Base-by-base conservation (phyloP, 2,888 invertebrate genomes). In the Coleophora flavipennella region DNA sequence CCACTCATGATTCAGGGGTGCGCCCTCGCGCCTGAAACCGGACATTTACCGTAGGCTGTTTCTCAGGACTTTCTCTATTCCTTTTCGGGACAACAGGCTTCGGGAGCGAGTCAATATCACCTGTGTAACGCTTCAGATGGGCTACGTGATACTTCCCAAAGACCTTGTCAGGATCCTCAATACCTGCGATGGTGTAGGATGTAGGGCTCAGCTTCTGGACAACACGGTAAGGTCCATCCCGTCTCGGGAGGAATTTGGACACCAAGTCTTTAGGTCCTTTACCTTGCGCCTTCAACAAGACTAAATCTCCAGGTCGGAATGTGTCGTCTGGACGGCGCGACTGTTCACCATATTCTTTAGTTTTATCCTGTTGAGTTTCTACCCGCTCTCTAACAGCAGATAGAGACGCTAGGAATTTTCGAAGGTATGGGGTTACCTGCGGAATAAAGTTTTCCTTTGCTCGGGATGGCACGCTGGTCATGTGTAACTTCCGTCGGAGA, bases 161-260 rank as follows among this genome's bases (percentile, higher is more conserved):
- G 11, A 13, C 13, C 13, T 32, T 13, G 8, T 13, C 13, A 9
- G 32, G 32, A 8, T 32, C 13, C 8, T 32, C 32, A 11, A 8
- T 11, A 3, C 13, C n/a, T 8, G 25, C 13, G 3, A 41, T 13
- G 1, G 33, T 2, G 9, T 34, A 41, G 8, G 41, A 32, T 8
- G 41, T 44, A 1, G 41, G 41, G 13, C 37, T 41, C 3, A 39
- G 41, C 13, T 28, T 31, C 26, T 31, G 36, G 13, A 1, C 6
- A 1, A 44, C 20, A 8, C n/a, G n/a, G 13, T 44, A 44, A 1
- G 44, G 39, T 2, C 41, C 44, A 27, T 44, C 44, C 10, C 44
- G 33, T 13, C 33, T 38, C 3, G 44, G 44, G 3, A 33, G 13
- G 6, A 44, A 41, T 12, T 44, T 44, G 11, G 28, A 14, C 2